Conservation (phyloP, 2,888 invertebrate species). For the Amorpha juglandis region DNA sequence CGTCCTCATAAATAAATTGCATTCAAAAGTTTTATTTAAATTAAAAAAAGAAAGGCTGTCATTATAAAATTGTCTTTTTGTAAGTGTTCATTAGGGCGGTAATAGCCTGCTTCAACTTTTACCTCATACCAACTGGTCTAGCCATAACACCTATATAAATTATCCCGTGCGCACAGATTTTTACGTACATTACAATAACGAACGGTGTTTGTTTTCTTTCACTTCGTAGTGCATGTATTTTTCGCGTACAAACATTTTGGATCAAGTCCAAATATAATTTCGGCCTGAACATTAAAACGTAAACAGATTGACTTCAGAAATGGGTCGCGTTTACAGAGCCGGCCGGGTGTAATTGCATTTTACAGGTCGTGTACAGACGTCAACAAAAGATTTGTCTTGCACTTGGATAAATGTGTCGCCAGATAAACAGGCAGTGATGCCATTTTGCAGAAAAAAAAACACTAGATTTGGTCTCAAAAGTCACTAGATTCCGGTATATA, state of each 20-base stretch:
- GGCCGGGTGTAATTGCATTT: conserved; percentile 7
- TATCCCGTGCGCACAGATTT: background rate
- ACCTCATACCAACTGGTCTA: background rate
- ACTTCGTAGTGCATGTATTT: conserved; percentile 10
- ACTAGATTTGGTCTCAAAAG: no score
- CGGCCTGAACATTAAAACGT: conserved; percentile 16
- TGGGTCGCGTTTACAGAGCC: conserved; percentile 22
- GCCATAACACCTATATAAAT: background rate
- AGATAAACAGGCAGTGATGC: no score
- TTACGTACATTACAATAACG: background rate
- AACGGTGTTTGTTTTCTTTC: conserved; percentile 10
- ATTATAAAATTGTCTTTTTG: background rate
- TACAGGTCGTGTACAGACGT: conserved; percentile 13
- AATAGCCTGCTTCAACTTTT: no score
- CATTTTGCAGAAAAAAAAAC: no score
- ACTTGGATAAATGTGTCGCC: background rate
- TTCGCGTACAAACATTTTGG: conserved; percentile 23
- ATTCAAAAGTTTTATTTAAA: no score
- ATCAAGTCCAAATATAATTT: conserved; percentile 22
- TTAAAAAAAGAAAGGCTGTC: no score
- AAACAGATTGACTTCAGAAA: conserved; percentile 23
- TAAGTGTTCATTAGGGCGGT: no score
- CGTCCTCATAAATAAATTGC: no score
- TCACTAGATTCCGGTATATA: no score
- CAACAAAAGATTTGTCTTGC: background rate